Base-by-base conservation (phyloP, 2,888 invertebrate genomes). In the Ophonus ardosiacus region DNA sequence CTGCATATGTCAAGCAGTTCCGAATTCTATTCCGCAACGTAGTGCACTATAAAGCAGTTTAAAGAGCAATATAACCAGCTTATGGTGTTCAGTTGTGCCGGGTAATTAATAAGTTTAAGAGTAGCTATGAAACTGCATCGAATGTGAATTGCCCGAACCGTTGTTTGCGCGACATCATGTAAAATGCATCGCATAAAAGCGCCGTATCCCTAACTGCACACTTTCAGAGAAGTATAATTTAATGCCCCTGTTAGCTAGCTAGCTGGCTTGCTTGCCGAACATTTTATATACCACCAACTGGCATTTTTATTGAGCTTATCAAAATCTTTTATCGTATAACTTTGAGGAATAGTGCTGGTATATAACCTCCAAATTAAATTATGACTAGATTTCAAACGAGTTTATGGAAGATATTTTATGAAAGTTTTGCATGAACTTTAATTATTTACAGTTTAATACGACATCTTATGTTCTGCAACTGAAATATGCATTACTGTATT, bases 251-350 rank as follows among this genome's bases (percentile, higher is more conserved):
- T 80, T 61, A 80, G 61, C 17, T 38, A 24, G 1, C 43, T 51
- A 51, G 31, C 31, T 31, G 6, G 31, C 61, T 61, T 17, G 40
- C 61, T 61, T 80, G 61, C 78, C 40, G 40, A 79, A 79, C 79
- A 79, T 79, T 80, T 80, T 80, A 80, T 80, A 18, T 61, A 80
- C 80, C 80, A 80, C 80, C 80, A 80, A 80, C 80, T 80, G 80
- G 61, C 80, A 80, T 80, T 80, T 80, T 80, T 80, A 80, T 80
- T 80, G 80, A 61, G 80, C 80, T 80, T 80, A 80, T 80, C 80
- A 80, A 80, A 80, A 80, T 80, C 80, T 80, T 80, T 80, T 80
- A 80, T 80, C 80, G 80, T 21, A 40, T 13, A 80, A 80, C 38
- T 80, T 80, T 80, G 59, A 80, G 80, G 61, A 61, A 80, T 80